Evolutionary conservation across 2,797 vertebrate genomes (phyloP).

Genomic region (Gallinago stenura): DNA sequence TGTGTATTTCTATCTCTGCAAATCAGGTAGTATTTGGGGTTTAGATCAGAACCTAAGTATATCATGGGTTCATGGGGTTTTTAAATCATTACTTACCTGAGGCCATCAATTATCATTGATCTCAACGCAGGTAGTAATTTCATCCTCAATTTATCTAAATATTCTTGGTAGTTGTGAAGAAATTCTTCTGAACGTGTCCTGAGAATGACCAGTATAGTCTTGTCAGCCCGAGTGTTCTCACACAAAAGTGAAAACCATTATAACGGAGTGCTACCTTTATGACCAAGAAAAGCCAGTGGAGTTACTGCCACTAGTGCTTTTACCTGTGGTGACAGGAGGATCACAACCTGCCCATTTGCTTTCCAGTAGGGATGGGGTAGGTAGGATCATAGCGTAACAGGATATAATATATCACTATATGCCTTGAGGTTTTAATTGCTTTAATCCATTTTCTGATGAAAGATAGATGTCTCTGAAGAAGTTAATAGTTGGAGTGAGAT

Average conservation of each 20-base stretch:
- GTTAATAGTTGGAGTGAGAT: not conserved
- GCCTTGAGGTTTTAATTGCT: not conserved
- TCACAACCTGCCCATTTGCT: not conserved
- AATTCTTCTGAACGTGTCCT: not conserved
- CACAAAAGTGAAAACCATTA: not conserved
- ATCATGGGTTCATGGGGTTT: not conserved
- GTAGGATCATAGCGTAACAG: not conserved
- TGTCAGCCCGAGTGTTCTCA: not conserved
- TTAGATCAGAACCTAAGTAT: not conserved
- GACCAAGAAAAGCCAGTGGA: not conserved
- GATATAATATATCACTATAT: fast-evolving
- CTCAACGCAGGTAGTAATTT: not conserved
- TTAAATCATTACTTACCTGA: not conserved
- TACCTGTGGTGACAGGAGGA: not conserved
- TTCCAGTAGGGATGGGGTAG: not conserved
- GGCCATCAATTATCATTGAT: not conserved
- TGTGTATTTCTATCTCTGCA: not conserved
- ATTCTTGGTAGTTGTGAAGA: not conserved
- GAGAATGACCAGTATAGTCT: not conserved
- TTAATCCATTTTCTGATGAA: not conserved
- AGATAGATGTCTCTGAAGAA: not conserved
- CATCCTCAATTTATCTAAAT: not conserved
- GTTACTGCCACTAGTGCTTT: not conserved
- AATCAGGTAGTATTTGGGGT: not conserved
- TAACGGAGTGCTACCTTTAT: not conserved